These are phyloP conservation scores for Siniperca chuatsi DNA, from an alignment of 2,113 vertebrate genomes.

Conservation along the genomic window DNA sequence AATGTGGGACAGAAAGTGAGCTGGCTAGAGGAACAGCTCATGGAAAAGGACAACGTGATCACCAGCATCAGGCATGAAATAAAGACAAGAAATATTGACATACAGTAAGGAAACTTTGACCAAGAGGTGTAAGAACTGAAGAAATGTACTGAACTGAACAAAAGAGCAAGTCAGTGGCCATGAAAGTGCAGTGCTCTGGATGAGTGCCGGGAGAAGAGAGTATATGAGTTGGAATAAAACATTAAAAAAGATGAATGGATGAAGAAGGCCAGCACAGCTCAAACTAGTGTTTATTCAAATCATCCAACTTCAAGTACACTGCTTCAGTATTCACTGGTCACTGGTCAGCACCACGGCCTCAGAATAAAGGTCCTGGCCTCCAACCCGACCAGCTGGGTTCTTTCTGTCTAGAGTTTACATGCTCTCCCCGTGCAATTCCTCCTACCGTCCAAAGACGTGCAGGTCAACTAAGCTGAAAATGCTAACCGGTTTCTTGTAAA, in stretches of 20 bases:
- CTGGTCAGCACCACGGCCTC: not conserved
- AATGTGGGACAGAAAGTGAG: constrained; percentile 9
- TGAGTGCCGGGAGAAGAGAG: not conserved
- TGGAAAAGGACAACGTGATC: constrained; percentile 7
- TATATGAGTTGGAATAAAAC: not conserved
- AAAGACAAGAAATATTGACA: constrained; percentile 3
- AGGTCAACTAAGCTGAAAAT: not conserved
- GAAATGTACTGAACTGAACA: not conserved
- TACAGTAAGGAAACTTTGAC: not conserved
- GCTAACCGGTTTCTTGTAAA: not conserved
- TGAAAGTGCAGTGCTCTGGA: not conserved
- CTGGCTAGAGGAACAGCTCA: not conserved
- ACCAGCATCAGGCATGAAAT: not conserved
- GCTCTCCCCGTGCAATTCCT: constrained; percentile 2
- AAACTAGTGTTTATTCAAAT: constrained; percentile 9
- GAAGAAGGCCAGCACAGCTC: not conserved
- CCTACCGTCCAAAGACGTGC: not conserved
- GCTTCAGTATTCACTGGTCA: not conserved
- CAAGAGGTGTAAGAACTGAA: not conserved
- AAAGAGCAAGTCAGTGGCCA: not conserved
- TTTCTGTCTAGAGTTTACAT: constrained; percentile 7
- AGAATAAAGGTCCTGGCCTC: constrained; percentile 1
- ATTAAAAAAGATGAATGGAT: not conserved
- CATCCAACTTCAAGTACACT: not conserved
- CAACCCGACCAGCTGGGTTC: not conserved